phyloP scores from a whole-genome alignment of 1,140 invertebrate species.

The Drosophila orosa region DNA sequence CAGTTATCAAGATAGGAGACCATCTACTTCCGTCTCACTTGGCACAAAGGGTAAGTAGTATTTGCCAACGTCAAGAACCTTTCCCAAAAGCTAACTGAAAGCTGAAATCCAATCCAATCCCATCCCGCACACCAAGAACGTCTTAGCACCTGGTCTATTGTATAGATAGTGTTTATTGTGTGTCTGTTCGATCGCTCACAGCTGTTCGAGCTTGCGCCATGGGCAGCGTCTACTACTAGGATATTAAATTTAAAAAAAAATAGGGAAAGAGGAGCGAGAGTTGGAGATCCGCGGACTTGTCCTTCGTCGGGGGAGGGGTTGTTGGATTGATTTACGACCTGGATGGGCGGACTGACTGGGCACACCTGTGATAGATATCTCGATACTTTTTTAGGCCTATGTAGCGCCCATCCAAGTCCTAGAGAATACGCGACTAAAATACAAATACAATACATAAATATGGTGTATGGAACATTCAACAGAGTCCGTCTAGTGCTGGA shows the following conservation, averaged over 20 bases:
- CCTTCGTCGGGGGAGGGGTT: neutral
- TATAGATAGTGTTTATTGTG: conserved; percentile 44
- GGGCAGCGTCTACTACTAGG: conserved; percentile 24
- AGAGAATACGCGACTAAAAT: conserved; percentile 22
- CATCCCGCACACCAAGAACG: neutral
- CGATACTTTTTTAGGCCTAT: no score
- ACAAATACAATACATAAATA: conserved; percentile 54
- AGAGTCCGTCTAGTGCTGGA: conserved; percentile 12
- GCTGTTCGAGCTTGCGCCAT: conserved; percentile 11
- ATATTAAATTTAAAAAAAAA: conserved; percentile 15
- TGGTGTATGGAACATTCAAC: conserved; percentile 16
- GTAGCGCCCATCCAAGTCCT: conserved; percentile 2
- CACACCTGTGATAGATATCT: no score
- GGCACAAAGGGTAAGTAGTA: neutral
- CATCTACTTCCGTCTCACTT: no score
- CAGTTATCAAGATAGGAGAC: no score
- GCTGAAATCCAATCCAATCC: neutral
- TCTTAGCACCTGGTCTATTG: neutral
- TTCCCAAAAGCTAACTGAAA: neutral
- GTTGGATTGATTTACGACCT: neutral
- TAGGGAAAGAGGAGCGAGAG: neutral
- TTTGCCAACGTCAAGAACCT: neutral
- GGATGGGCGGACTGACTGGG: no score
- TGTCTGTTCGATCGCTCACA: conserved; percentile 36
- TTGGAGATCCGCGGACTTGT: neutral